Percentiles rank a stretch among this genome's conserved stretches.
Conservation (phyloP, 2,113 vertebrate genomes). For the Melozone crissalis region DNA sequence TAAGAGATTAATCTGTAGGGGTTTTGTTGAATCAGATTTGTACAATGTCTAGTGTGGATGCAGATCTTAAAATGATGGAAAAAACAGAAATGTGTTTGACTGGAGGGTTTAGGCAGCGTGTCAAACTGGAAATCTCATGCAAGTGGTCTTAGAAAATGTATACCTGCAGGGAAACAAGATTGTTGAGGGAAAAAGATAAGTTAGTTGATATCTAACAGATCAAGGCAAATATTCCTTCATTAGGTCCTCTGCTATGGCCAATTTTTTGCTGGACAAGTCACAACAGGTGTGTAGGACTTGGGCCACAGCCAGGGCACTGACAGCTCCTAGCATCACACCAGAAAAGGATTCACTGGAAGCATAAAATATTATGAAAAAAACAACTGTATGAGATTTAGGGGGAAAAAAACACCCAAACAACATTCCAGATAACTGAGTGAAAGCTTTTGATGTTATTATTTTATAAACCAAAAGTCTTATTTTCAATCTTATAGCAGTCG, state of each 20-base stretch:
- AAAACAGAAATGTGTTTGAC: neutral
- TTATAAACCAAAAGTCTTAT: neutral
- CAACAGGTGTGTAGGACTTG: neutral
- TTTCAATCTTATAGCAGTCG: fast-evolving
- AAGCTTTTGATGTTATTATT: neutral
- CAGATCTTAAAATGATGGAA: neutral
- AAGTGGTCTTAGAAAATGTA: neutral
- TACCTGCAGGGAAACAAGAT: neutral
- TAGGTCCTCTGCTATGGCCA: neutral
- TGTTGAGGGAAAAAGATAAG: neutral
- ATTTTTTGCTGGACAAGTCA: neutral
- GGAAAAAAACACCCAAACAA: fast-evolving
- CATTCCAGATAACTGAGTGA: neutral
- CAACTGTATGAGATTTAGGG: neutral
- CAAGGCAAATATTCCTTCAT: neutral
- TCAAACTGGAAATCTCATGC: neutral
- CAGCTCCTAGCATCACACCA: neutral
- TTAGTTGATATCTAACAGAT: neutral
- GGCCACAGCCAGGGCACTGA: neutral
- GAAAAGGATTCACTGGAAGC: neutral
- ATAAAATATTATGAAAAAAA: neutral
- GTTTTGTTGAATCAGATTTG: fast-evolving
- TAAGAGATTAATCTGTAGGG: neutral
- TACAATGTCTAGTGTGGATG: neutral
- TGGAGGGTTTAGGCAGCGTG: neutral